Conservation (phyloP, 2,113 vertebrate genomes). For the Psephotus haematonotus region DNA sequence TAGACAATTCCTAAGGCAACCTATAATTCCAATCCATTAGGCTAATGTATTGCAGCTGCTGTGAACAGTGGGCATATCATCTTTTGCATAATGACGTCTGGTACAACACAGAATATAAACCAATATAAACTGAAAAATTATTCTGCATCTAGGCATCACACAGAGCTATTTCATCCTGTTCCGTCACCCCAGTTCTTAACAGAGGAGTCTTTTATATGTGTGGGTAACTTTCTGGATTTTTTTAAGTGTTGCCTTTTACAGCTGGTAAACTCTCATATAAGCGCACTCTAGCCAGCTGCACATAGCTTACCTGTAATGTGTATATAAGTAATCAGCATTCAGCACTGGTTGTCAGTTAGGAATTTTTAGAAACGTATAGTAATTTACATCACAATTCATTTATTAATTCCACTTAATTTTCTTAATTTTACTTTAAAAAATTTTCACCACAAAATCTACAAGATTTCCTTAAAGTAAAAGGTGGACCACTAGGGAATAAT, state of each 20-base stretch:
- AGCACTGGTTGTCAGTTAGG: background rate
- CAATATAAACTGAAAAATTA: slow-evolving; percentile 58
- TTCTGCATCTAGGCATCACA: background rate
- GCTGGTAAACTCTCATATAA: background rate
- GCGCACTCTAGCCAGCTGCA: background rate
- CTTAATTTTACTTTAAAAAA: background rate
- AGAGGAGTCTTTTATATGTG: background rate
- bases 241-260: background rate
- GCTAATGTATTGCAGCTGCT: slow-evolving; percentile 72
- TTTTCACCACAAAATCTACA: background rate
- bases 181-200: background rate
- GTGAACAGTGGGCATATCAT: slow-evolving; percentile 56
- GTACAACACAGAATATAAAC: slow-evolving; percentile 41
- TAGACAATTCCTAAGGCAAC: slow-evolving; percentile 64
- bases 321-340: background rate
- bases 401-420: background rate
- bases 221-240: background rate
- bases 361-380: background rate
- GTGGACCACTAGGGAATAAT: background rate
- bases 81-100: slow-evolving; percentile 52
- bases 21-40: slow-evolving; percentile 74
- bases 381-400: background rate
- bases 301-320: background rate
- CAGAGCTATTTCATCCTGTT: background rate
- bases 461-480: background rate